Evolutionary conservation across 2,888 invertebrate species (phyloP), one percentile per base, ranked within the genome.

Genomic region (Rhyacophila evoluta): DNA sequence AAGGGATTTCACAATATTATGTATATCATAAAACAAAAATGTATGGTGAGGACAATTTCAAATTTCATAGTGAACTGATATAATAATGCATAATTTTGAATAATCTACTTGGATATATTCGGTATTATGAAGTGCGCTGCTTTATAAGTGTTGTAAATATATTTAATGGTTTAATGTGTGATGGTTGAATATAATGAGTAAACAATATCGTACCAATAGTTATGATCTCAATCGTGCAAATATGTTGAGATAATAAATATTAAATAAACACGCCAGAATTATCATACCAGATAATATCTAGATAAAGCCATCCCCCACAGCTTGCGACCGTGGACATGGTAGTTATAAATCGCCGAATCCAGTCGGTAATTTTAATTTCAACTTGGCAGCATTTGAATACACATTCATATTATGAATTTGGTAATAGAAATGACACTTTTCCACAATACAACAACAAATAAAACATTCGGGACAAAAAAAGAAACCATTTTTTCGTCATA

Each of bases 331-430:
- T 33, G 36, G 33, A 29, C 70, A n/a, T n/a, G n/a, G 28, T 15
- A 19, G 70, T 70, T 70, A 55, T 55, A 70, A 70, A 70, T 36
- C 72, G 38, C 39, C 27, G 36, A 36, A 72, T 27, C 72, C 72
- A 27, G 69, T 69, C 38, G 37, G 38, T 36, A 27, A 38, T 37
- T 72, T 72, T 72, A 72, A 72, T 72, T 38, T 12, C 27, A 38
- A 12, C 27, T 38, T 38, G 72, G 38, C 72, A 72, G 38, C 39
- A 72, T 72, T 72, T 38, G 15, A 38, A 72, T 37, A 38, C 33
- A 69, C 69, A 69, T 28, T 69, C 69, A 69, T 29, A 69, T 69
- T 69, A 69, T 5, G 15, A 1, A 15, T 4, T 10, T 69, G 10
- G 6, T n/a, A 12, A 29, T 29, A 28, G n/a, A 29, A 69, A 69